These are phyloP conservation scores for Chloroceryle inda DNA, from an alignment of 2,797 vertebrate species.

Conservation along the genomic window DNA sequence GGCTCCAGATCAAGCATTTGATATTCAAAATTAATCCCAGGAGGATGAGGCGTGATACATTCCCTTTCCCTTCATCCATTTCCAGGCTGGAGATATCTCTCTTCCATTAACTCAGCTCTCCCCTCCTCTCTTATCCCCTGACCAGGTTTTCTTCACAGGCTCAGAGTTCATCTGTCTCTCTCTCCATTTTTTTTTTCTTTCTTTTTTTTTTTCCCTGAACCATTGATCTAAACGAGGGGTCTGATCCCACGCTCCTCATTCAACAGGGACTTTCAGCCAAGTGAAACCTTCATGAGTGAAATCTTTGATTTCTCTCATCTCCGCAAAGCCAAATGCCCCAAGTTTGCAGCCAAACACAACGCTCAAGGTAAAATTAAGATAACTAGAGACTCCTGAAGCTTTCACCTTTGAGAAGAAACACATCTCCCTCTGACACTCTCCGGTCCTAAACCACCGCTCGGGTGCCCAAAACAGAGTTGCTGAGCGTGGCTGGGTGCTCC, in stretches of 20 bases:
- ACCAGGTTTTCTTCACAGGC: constrained; percentile 1
- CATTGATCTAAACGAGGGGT: background rate
- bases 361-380: constrained; percentile 6
- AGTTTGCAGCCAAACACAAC: background rate
- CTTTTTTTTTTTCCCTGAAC: background rate
- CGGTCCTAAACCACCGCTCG: background rate
- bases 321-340: background rate
- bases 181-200: background rate
- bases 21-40: constrained; percentile 64
- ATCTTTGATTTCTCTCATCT: background rate
- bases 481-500: background rate
- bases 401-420: background rate
- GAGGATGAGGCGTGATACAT: background rate
- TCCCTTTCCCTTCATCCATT: constrained; percentile 39
- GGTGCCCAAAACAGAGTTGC: background rate
- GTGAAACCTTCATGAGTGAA: background rate
- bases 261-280: background rate
- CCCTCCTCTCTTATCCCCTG: background rate
- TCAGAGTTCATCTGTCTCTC: background rate
- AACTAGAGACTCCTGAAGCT: background rate
- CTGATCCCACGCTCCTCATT: background rate
- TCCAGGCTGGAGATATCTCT: constrained; percentile 52
- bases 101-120: constrained; percentile 53
- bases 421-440: background rate
- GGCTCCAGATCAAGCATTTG: constrained; percentile 35